A percentile compares a stretch with the other conserved stretches of the same genome.
These are phyloP conservation scores for Pollimyrus isidori DNA, from an alignment of 2,113 vertebrate genomes.

Conservation along the genomic window DNA sequence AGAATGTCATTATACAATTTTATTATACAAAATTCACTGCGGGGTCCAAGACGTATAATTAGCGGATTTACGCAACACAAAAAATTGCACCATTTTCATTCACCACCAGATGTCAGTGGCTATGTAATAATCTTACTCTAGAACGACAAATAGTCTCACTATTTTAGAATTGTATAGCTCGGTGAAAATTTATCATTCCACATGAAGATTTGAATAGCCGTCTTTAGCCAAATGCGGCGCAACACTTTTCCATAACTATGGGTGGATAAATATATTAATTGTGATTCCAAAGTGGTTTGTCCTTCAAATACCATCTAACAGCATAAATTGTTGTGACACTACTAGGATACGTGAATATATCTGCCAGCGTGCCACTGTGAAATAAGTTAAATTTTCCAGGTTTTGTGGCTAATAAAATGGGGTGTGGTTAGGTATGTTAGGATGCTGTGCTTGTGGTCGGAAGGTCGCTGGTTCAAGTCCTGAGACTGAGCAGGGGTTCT, in stretches of 20 bases:
- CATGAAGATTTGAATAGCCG: background rate
- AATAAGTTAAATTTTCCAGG: background rate
- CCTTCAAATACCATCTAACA: background rate
- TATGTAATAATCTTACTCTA: background rate
- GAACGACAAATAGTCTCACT: background rate
- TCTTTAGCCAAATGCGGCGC: background rate
- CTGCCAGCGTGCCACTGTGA: background rate
- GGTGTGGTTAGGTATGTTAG: background rate
- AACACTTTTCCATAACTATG: background rate
- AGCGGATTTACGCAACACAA: background rate
- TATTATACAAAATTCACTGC: background rate
- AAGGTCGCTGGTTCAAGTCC: background rate
- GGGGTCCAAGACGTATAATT: background rate
- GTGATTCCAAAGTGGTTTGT: background rate
- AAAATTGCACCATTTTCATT: background rate
- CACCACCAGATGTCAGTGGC: background rate
- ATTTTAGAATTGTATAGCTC: background rate
- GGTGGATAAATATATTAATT: background rate
- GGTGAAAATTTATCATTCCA: background rate
- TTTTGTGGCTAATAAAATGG: background rate
- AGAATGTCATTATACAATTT: background rate
- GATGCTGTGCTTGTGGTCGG: background rate
- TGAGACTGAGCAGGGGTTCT: background rate
- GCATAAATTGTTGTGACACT: background rate
- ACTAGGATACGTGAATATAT: background rate